Evolutionary conservation across 2,113 vertebrate genomes (phyloP), one percentile per base, ranked within the genome.

Genomic region (Lipophrys pholis): DNA sequence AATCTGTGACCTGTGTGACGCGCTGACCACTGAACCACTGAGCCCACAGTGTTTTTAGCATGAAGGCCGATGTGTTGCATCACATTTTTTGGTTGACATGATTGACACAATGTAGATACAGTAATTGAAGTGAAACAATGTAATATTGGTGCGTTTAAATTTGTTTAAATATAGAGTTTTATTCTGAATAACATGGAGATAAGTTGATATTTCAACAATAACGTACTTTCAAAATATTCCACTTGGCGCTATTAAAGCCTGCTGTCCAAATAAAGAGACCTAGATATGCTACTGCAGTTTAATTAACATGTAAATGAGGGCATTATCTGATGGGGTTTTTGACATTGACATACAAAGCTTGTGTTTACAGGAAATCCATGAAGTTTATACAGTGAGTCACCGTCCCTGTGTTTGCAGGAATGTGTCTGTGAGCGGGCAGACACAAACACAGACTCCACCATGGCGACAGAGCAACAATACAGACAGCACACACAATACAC

Each of bases 401-500:
- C 39, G 1, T 60, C 48, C 49, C 35, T 63, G 12, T 65, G 81
- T 69, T 78, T 57, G 63, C 68, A 78, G 46, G 72, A 73, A 72
- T 84, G 50, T 59, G 41, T 69, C 54, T 65, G 36, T 21, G 10
- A 56, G 49, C 68, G 76, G 53, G 61, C 61, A 73, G 48, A 68
- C 40, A 41, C 76, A 74, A 77, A 80, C 69, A 76, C 21, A 88
- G 72, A 76, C 75, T 61, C 57, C 61, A 16, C 75, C 81, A 79
- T 83, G 75, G 72, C 30, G 57, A 86, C 81, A 78, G 71, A 68
- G 55, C 73, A 80, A 68, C 59, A 73, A 84, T 69, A 76, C 53
- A 80, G 72, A 77, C 64, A 74, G 14, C 36, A 30, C 52, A 43
- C 40, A 42, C 38, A 38, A 63, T 5, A 64, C 7, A 35, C 53